A percentile compares a stretch with the other conserved stretches of the same genome.
These are phyloP conservation scores for Pelecanus crispus DNA, from an alignment of 2,113 vertebrate genomes.

Conservation along the genomic window DNA sequence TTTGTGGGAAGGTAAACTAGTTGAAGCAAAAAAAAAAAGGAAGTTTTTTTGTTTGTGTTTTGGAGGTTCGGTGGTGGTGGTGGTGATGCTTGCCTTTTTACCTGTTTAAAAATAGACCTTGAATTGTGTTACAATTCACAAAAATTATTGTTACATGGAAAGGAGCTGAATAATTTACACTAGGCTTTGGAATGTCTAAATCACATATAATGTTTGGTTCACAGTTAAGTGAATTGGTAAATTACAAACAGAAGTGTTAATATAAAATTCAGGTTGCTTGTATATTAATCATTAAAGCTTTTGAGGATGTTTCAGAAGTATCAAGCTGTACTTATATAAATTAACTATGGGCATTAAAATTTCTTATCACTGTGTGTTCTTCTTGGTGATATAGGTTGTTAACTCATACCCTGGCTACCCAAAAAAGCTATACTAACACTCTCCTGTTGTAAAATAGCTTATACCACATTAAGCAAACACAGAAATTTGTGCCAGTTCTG, in stretches of 20 bases:
- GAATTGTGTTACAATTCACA: neutral
- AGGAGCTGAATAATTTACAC: neutral
- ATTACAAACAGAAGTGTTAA: neutral
- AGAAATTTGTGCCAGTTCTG: neutral
- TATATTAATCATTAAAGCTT: neutral
- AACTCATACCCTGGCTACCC: neutral
- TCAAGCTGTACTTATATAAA: neutral
- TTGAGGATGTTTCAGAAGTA: neutral
- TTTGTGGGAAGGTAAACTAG: neutral
- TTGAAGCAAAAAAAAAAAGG: neutral
- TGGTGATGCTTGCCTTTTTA: neutral
- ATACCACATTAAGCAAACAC: neutral
- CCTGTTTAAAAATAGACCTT: neutral
- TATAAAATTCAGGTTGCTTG: neutral
- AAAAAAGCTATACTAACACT: neutral
- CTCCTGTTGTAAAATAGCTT: neutral
- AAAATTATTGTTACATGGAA: fast-evolving
- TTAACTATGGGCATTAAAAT: neutral
- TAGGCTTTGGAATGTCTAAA: neutral
- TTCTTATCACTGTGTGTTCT: neutral
- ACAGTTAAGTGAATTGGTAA: neutral
- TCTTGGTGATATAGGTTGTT: neutral
- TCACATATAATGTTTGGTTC: neutral
- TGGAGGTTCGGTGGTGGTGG: neutral
- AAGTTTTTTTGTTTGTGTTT: neutral